Base-by-base conservation (phyloP, 2,888 invertebrate genomes). In the Phorcus lineatus region DNA sequence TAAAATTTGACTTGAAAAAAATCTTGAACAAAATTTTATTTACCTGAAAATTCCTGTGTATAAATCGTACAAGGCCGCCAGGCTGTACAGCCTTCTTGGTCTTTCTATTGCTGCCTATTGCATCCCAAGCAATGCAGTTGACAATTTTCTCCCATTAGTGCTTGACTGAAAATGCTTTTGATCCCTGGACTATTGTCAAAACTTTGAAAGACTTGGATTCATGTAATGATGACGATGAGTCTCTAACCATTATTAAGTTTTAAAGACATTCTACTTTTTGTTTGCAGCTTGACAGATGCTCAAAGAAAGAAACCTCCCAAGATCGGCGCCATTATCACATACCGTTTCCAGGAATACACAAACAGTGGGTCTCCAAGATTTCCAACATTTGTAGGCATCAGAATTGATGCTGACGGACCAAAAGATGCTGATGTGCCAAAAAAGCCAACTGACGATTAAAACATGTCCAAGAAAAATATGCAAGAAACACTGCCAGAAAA, bases 271-370 rank as follows among this genome's bases (percentile, higher is more conserved):
- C 13, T 17, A 4, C n/a, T 55, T 67, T 66, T 40, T 77, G 22
- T 9, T 83, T 82, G 4, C 84, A 91, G 91, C 36, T 78, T 92
- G 82, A 86, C 87, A 9, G 89, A 91, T 83, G 89, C 90, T 80
- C 88, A 91, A 57, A 82, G 91, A 36, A 83, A 87, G 75, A 88
- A 86, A 57, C 92, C 92, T 67, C 92, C 92, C 0, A 92, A 91
- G 82, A 91, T 87, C 31, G 91, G 91, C 3, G 86, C 88, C 57
- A 91, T 92, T 80, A 92, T 92, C 75, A 92, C 92, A 22, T 92
- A 91, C 87, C 90, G 90, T 80, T 92, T 91, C 81, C 92, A 92
- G 82, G 92, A 92, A 83, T 89, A 90, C 31, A 89, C 90, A 16
- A 90, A 91, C 84, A 86, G 89, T 19, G 92, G 92, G 1, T 83